Evolutionary conservation across 2,888 invertebrate genomes (phyloP).

Genomic region (Polyommatus iphigenia): DNA sequence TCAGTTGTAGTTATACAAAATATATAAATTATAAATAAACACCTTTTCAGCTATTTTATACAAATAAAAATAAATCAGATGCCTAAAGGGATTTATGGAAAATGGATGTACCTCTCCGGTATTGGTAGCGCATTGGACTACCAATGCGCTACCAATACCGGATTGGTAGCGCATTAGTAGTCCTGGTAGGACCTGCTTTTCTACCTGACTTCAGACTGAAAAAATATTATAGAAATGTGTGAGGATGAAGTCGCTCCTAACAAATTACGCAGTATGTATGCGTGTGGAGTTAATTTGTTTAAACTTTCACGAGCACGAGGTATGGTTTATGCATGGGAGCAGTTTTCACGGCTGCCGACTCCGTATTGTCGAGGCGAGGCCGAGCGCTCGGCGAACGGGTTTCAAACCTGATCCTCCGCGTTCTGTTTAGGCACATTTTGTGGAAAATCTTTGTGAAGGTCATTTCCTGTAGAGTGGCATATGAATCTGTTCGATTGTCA

Average conservation of each 20-base stretch:
- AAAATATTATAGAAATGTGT: not conserved
- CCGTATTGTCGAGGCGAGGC: slow-evolving; percentile 1
- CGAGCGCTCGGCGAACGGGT: not conserved
- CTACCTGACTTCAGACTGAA: not conserved
- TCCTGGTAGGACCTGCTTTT: not conserved
- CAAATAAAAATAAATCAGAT: too few species aligned
- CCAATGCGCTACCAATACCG: too few species aligned
- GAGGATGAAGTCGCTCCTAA: not conserved
- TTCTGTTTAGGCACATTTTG: slow-evolving; percentile 6
- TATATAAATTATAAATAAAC: too few species aligned
- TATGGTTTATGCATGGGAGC: slow-evolving; percentile 19
- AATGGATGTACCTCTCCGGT: not conserved
- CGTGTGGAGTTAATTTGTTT: slow-evolving; percentile 2
- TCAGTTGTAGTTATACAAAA: too few species aligned
- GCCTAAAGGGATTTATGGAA: too few species aligned
- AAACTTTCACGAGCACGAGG: slow-evolving; percentile 3
- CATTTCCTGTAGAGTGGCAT: not conserved
- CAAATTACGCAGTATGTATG: not conserved
- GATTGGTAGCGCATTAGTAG: too few species aligned
- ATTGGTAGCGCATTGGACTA: too few species aligned
- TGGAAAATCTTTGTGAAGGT: not conserved
- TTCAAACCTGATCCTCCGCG: not conserved
- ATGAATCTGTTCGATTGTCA: not conserved
- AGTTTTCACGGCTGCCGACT: slow-evolving; percentile 9
- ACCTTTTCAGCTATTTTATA: too few species aligned